These are phyloP conservation scores for Suncus etruscus DNA, from an alignment of 2,113 vertebrate species.

Conservation along the genomic window DNA sequence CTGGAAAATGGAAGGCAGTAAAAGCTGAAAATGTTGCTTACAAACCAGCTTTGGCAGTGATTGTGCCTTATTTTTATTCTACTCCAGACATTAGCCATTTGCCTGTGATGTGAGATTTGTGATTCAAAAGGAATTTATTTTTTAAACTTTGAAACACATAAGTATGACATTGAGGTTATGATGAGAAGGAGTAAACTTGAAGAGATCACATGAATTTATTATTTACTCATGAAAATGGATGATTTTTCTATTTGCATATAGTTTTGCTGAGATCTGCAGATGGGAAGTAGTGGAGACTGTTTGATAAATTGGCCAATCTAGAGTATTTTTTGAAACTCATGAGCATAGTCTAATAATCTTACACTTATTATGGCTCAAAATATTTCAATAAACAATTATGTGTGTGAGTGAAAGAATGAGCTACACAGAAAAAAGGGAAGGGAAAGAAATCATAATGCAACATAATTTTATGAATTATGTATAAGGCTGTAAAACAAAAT, in stretches of 20 bases:
- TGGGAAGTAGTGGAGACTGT: constrained; percentile 32
- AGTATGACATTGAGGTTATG: constrained; percentile 8
- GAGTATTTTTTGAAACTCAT: constrained; percentile 45
- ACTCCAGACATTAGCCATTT: background rate
- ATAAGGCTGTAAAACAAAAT: constrained; percentile 4
- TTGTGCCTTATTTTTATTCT: constrained; percentile 19
- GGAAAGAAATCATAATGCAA: background rate
- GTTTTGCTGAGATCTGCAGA: constrained; percentile 67
- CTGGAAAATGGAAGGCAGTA: background rate
- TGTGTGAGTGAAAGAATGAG: background rate
- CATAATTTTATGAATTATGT: constrained; percentile 17
- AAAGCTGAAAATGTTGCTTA: constrained; percentile 6
- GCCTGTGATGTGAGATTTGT: background rate
- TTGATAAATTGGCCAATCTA: constrained; percentile 69
- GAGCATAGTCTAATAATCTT: constrained; percentile 52
- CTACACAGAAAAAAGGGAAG: background rate
- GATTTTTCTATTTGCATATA: constrained; percentile 50
- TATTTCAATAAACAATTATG: constrained; percentile 44
- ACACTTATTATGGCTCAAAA: background rate
- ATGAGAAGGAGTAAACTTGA: background rate
- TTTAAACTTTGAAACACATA: constrained; percentile 49
- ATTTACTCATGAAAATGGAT: constrained; percentile 75
- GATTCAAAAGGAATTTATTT: constrained; percentile 32
- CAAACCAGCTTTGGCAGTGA: background rate
- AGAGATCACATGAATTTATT: constrained; percentile 56